Evolutionary conservation across 2,888 invertebrate genomes (phyloP), one percentile per base, ranked within the genome.

Genomic region (Andrena fulva): DNA sequence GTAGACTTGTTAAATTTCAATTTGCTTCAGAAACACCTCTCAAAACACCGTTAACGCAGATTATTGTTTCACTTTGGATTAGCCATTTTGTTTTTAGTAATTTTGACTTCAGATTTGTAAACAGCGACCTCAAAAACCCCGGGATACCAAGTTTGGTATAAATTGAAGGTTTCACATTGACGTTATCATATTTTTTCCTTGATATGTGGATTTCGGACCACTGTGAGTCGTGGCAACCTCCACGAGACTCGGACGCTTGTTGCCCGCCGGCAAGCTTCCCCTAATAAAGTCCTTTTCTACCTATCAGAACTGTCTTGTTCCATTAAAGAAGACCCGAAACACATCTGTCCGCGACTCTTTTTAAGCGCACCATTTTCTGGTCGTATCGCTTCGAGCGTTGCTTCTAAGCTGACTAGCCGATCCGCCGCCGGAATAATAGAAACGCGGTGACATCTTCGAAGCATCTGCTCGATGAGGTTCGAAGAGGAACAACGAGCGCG

Each of bases 301-400:
- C 66, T 10, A 10, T 50, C 35, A 29, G 20, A 5, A 29, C 16
- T 10, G 52, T 69, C 10, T 10, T 63, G 42, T 42, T 42, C 33
- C 24, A 10, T 60, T 48, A 52, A 66, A 62, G 24, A 59, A 29
- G 42, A 82, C 71, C 73, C 74, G 67, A 76, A 82, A 80, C 20
- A 83, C 90, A 90, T 89, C 89, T 90, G 89, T 73, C 64, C 73
- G 56, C 69, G 50, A 71, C 82, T 59, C 77, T 81, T 48, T 72
- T 75, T 77, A 29, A 60, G 59, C 62, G 59, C 50, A 33, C 50
- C 71, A 80, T 73, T 85, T 80, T 83, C 60, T 12, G 84, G 86
- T 84, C 78, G 64, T 50, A 75, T 85, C 48, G 85, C 87, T 75
- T 24, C 66, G 31, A 74, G 87, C 86, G 54, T 54, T 77, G 10